A percentile compares a stretch with the other conserved stretches of the same genome.
Conservation (phyloP, 53 echinoderm and acorn worm genomes). For the Holothuria scabra region DNA sequence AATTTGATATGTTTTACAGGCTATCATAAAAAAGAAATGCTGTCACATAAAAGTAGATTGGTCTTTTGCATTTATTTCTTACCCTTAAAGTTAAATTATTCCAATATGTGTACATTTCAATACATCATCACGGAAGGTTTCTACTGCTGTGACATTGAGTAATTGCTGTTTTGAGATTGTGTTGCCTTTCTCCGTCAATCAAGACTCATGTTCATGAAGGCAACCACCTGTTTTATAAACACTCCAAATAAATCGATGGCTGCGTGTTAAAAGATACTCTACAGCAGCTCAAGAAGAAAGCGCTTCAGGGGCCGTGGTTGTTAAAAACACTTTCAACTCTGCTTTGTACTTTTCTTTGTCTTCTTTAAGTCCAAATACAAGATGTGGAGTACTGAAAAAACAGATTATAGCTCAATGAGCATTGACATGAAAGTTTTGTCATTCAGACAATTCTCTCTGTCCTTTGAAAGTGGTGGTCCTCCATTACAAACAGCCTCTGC, state of each 20-base stretch:
- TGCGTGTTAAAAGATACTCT: neutral
- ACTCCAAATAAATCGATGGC: neutral
- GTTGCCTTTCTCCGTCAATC: neutral
- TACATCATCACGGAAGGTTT: too few relatives aligned
- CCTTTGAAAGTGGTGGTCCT: neutral
- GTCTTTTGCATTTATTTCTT: too few relatives aligned
- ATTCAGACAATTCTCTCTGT: neutral
- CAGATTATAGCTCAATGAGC: neutral
- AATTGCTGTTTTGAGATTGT: too few relatives aligned
- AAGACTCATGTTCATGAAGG: neutral
- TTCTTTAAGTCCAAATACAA: too few relatives aligned
- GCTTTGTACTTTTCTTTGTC: neutral
- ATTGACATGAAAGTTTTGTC: neutral
- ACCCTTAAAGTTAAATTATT: too few relatives aligned
- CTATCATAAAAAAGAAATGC: too few relatives aligned
- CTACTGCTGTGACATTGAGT: too few relatives aligned
- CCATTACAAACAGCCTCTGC: too few relatives aligned
- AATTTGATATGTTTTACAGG: too few relatives aligned
- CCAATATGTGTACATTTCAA: too few relatives aligned
- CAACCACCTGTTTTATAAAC: constrained; percentile 29
- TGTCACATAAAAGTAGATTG: too few relatives aligned
- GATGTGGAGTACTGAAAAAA: neutral
- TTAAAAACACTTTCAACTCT: neutral
- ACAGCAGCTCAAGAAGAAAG: neutral
- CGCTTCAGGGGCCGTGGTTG: neutral